Evolutionary conservation across 2,888 invertebrate genomes (phyloP).

Genomic region (Troides oblongomaculatus): DNA sequence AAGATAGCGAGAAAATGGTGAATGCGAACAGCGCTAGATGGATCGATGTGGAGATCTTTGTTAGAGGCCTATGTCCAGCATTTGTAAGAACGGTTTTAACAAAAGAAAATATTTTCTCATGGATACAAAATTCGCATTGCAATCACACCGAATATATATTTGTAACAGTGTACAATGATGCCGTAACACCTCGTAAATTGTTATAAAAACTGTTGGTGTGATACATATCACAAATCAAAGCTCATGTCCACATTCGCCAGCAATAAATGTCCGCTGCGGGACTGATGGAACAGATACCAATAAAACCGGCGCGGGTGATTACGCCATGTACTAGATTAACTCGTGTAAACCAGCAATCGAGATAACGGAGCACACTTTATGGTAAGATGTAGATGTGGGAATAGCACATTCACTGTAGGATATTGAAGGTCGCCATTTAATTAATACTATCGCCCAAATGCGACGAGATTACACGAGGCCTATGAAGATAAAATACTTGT

Average conservation of each 20-base stretch:
- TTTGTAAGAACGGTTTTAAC: too few relatives aligned
- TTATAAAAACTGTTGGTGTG: conserved; percentile 22
- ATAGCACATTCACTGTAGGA: background rate
- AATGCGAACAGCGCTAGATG: background rate
- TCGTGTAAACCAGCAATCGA: background rate
- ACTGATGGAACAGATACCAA: conserved; percentile 12
- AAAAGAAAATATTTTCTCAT: conserved; percentile 10
- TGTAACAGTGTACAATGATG: conserved; percentile 18
- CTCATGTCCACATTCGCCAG: conserved; percentile 27
- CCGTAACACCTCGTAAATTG: conserved; percentile 28
- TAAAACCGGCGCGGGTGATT: conserved; percentile 12
- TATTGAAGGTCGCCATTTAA: background rate
- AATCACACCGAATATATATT: conserved; percentile 14
- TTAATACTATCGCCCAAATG: background rate
- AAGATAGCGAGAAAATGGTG: background rate
- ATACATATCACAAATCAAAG: conserved; percentile 28
- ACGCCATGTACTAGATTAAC: conserved; percentile 11
- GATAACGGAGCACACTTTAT: background rate
- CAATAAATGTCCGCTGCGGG: conserved; percentile 19
- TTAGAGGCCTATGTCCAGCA: background rate
- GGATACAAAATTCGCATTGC: conserved; percentile 26
- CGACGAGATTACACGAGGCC: background rate
- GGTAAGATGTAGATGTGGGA: background rate
- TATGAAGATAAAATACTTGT: background rate
- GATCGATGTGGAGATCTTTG: background rate